Conservation (phyloP, 2,888 invertebrate species). For the Lacanobia oleracea region DNA sequence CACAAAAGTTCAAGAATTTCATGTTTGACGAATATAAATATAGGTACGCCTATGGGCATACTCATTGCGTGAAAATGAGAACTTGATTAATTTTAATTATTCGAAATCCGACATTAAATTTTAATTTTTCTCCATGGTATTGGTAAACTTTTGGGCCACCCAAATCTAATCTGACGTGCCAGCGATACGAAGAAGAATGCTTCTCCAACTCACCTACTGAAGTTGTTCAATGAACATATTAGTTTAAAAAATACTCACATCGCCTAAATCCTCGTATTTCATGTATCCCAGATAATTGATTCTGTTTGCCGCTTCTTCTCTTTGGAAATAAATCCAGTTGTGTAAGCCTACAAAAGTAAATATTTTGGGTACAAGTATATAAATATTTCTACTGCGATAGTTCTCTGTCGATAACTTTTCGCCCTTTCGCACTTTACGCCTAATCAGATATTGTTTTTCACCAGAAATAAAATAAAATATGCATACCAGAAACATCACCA, state of each 20-base stretch:
- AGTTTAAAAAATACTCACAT: slow-evolving; percentile 88
- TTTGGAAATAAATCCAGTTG: slow-evolving; percentile 97
- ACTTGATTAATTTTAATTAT: background rate
- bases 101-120: too few relatives aligned
- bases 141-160: too few relatives aligned
- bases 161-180: too few relatives aligned
- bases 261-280: slow-evolving; percentile 92
- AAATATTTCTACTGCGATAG: background rate
- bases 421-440: background rate
- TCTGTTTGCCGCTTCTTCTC: slow-evolving; percentile 93
- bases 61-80: background rate
- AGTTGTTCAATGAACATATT: background rate
- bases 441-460: background rate
- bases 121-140: too few relatives aligned
- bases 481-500: slow-evolving; percentile 92
- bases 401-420: too few relatives aligned
- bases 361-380: background rate
- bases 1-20: too few relatives aligned
- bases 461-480: slow-evolving; percentile 2
- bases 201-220: background rate
- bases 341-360: slow-evolving; percentile 92
- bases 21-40: too few relatives aligned
- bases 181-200: too few relatives aligned
- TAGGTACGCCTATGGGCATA: too few relatives aligned
- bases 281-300: slow-evolving; percentile 95